phyloP scores from a whole-genome alignment of 2,797 vertebrate genomes.

The Notolepis coatsorum region DNA sequence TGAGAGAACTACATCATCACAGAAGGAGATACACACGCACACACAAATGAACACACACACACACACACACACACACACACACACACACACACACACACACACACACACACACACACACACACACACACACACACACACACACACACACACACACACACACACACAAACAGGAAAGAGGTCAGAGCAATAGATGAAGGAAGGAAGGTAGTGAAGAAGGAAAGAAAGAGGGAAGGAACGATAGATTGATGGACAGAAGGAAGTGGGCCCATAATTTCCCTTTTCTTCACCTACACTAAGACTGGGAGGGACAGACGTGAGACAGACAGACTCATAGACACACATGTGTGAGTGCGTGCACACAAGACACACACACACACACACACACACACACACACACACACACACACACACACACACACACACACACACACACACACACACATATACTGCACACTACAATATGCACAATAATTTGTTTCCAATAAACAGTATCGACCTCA shows the following conservation, averaged over 20 bases:
- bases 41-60: too few relatives aligned
- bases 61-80: too few relatives aligned
- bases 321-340: too few relatives aligned
- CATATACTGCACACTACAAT: not conserved
- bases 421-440: not conserved
- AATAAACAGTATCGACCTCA: conserved; percentile 4
- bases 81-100: too few relatives aligned
- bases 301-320: too few relatives aligned
- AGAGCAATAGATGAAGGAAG: conserved; percentile 17
- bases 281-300: too few relatives aligned
- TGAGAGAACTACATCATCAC: conserved; percentile 31
- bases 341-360: too few relatives aligned
- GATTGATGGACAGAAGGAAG: conserved; percentile 5
- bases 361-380: too few relatives aligned
- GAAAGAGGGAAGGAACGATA: not conserved
- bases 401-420: conserved; percentile 1
- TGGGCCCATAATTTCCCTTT: too few relatives aligned
- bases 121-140: too few relatives aligned
- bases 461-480: not conserved
- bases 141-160: not conserved
- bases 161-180: conserved; percentile 24
- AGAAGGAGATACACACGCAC: not conserved
- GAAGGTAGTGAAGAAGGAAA: not conserved
- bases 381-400: not conserved
- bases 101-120: too few relatives aligned